Conservation (phyloP, 2,113 vertebrate genomes). For the Erpornis zantholeuca region DNA sequence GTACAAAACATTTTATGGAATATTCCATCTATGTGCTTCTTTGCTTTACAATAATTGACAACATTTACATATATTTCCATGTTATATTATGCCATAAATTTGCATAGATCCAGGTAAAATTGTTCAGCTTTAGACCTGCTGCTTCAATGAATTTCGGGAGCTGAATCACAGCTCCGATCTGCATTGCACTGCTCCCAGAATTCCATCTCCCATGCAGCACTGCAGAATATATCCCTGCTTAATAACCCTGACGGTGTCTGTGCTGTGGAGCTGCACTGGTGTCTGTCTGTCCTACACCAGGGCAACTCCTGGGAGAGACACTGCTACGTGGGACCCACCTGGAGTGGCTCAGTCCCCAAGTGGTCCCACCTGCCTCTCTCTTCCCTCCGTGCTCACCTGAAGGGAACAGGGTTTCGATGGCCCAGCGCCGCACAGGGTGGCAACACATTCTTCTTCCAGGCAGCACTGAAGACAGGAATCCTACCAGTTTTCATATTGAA, state of each 20-base stretch:
- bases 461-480: background rate
- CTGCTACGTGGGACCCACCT: rapidly evolving
- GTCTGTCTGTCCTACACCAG: background rate
- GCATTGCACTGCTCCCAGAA: background rate
- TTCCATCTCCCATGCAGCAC: background rate
- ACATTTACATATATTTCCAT: constrained; percentile 76
- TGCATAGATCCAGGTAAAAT: constrained; percentile 47
- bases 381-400: rapidly evolving
- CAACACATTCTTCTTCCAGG: background rate
- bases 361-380: background rate
- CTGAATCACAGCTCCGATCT: background rate
- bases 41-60: constrained; percentile 74
- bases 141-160: background rate
- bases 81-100: constrained; percentile 71
- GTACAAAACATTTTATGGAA: constrained; percentile 46
- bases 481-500: background rate
- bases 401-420: background rate
- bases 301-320: rapidly evolving
- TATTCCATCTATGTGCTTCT: constrained; percentile 28
- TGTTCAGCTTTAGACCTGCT: constrained; percentile 4
- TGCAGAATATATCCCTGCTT: background rate
- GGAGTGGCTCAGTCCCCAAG: rapidly evolving
- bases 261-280: background rate
- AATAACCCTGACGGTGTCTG: background rate
- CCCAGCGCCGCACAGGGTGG: background rate